These are phyloP conservation scores for Bothrops alternatus DNA, from an alignment of 2,797 vertebrate species.

Conservation along the genomic window DNA sequence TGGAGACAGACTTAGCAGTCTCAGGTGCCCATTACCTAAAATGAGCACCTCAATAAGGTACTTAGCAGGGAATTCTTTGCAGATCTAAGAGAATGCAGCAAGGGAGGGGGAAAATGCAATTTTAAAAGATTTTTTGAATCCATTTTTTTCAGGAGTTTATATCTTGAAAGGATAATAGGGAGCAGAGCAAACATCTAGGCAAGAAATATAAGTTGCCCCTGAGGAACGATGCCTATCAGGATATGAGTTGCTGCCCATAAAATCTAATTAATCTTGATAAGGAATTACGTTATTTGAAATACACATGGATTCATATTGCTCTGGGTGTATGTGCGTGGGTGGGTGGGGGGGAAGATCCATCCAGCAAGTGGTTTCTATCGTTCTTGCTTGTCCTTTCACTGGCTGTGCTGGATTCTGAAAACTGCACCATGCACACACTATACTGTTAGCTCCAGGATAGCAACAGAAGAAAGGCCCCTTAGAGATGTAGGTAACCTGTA, in stretches of 20 bases:
- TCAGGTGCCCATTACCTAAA: neutral
- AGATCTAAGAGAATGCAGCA: neutral
- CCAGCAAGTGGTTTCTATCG: neutral
- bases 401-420: neutral
- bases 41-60: neutral
- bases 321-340: neutral
- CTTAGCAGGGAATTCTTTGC: neutral
- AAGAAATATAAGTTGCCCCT: neutral
- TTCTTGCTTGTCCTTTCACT: neutral
- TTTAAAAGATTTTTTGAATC: neutral
- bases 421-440: neutral
- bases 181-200: neutral
- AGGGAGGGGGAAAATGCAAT: neutral
- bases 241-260: neutral
- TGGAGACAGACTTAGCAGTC: neutral
- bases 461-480: slow-evolving; percentile 21
- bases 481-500: slow-evolving; percentile 39
- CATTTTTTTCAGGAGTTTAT: neutral
- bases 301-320: neutral
- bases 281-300: neutral
- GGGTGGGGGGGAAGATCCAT: neutral
- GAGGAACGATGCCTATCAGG: too few relatives aligned
- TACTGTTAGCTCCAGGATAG: slow-evolving; percentile 6
- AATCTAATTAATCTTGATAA: neutral
- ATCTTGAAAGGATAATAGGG: neutral